Conservation (phyloP, 2,888 invertebrate genomes). For the Rhodophaea formosa region DNA sequence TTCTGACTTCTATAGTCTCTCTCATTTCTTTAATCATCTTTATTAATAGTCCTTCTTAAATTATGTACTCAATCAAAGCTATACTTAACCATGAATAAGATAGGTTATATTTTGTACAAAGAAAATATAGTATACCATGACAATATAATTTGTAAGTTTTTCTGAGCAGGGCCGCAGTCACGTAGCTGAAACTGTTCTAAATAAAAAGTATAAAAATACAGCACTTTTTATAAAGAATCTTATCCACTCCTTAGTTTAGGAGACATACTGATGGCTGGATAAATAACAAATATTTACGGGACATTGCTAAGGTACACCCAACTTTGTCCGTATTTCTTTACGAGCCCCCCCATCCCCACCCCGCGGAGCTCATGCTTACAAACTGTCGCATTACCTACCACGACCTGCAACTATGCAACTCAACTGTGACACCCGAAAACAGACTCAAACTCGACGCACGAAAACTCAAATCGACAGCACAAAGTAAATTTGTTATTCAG, state of each 20-base stretch:
- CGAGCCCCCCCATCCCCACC: slow-evolving; percentile 46
- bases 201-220: slow-evolving; percentile 7
- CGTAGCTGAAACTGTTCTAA: not conserved
- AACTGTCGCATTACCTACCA: slow-evolving; percentile 78
- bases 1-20: no score
- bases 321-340: slow-evolving; percentile 73
- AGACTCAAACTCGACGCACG: slow-evolving; percentile 42
- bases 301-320: slow-evolving; percentile 61
- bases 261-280: slow-evolving; percentile 27
- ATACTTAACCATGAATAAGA: no score
- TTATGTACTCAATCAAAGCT: no score
- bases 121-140: no score
- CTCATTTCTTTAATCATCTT: no score
- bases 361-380: slow-evolving; percentile 78
- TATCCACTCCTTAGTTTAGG: slow-evolving; percentile 18
- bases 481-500: slow-evolving; percentile 34
- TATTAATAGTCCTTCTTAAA: no score
- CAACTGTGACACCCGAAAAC: slow-evolving; percentile 40
- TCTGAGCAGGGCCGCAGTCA: not conserved
- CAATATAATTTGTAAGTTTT: no score
- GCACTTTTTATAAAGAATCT: slow-evolving; percentile 5
- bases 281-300: slow-evolving; percentile 67
- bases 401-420: slow-evolving; percentile 59
- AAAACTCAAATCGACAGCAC: slow-evolving; percentile 37
- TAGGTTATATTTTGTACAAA: no score